Evolutionary conservation across 2,888 invertebrate species (phyloP).

Genomic region (Fabriciana adippe): DNA sequence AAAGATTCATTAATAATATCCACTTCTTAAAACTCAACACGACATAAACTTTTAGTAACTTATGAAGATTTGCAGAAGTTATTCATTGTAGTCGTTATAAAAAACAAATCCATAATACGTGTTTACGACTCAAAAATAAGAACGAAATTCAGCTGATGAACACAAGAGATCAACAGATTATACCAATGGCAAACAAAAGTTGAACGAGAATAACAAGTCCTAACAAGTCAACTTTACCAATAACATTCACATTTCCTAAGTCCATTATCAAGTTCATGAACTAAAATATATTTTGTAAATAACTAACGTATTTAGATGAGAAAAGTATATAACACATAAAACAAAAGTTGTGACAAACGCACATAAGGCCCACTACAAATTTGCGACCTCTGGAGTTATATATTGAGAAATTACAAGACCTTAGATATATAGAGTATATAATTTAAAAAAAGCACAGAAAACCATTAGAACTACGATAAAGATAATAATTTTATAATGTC

Average conservation of each 20-base stretch:
- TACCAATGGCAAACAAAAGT: conserved; percentile 21
- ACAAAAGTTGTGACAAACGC: no score
- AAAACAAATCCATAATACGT: not conserved
- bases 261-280: conserved; percentile 5
- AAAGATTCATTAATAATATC: no score
- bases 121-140: not conserved
- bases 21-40: not conserved
- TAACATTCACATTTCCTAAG: conserved; percentile 13
- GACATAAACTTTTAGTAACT: not conserved
- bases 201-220: conserved; percentile 23
- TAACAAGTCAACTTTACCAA: conserved; percentile 27
- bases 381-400: not conserved
- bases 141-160: not conserved
- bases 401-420: not conserved
- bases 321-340: not conserved
- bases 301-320: not conserved
- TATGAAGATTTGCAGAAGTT: not conserved
- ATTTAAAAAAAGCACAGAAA: not conserved
- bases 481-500: no score
- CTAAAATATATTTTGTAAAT: not conserved
- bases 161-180: conserved; percentile 13
- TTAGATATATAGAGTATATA: not conserved
- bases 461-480: no score
- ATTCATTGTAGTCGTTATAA: not conserved
- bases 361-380: no score